These are phyloP conservation scores for Drosophila tsacasi DNA, from an alignment of 1,140 invertebrate genomes.

Conservation along the genomic window DNA sequence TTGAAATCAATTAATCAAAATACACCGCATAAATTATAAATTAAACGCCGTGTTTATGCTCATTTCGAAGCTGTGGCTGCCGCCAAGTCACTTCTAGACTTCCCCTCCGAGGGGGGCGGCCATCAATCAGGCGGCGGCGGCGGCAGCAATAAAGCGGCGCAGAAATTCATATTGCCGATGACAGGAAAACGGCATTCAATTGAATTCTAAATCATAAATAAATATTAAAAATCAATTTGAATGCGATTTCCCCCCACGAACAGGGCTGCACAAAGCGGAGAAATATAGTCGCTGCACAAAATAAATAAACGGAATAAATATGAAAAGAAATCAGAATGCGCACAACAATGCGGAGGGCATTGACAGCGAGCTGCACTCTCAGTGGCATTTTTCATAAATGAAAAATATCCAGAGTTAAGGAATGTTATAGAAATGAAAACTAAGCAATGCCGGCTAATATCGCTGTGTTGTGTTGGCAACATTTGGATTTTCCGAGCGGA, in stretches of 20 bases:
- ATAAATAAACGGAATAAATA: slow-evolving; percentile 28
- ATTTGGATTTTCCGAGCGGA: neutral
- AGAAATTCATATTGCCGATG: slow-evolving; percentile 28
- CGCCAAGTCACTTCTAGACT: slow-evolving; percentile 14
- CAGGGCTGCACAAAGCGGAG: slow-evolving; percentile 10
- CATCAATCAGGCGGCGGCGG: slow-evolving; percentile 65
- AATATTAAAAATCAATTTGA: slow-evolving; percentile 74
- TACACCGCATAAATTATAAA: slow-evolving; percentile 78
- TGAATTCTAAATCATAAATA: slow-evolving; percentile 72
- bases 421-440: slow-evolving; percentile 1
- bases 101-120: slow-evolving; percentile 15
- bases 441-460: neutral
- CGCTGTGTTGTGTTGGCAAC: neutral
- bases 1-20: slow-evolving; percentile 80
- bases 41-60: slow-evolving; percentile 66
- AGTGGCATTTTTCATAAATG: neutral
- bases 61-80: slow-evolving; percentile 21
- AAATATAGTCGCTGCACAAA: slow-evolving; percentile 20
- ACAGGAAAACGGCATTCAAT: slow-evolving; percentile 53
- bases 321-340: slow-evolving; percentile 10
- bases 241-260: slow-evolving; percentile 30
- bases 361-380: slow-evolving; percentile 2
- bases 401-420: neutral
- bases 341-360: slow-evolving; percentile 12
- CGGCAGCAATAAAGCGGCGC: slow-evolving; percentile 54